Evolutionary conservation across 2,113 vertebrate genomes (phyloP), one percentile per base, ranked within the genome.

Genomic region (Gorsachius goisagi): DNA sequence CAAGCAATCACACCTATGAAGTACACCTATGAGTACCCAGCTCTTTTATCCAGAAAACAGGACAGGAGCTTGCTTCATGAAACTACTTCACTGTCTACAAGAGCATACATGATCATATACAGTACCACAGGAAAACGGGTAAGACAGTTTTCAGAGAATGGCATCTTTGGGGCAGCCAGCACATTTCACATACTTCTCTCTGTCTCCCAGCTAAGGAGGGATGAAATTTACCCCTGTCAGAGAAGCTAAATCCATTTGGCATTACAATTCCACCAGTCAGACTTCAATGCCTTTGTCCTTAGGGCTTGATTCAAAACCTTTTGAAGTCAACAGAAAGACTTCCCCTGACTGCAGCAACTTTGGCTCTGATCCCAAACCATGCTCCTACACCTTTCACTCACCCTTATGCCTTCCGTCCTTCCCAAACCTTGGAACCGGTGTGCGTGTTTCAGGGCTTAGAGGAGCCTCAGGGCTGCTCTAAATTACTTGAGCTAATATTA

Each of bases 231-330:
- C 69, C 69, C 76, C 76, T 80, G 60, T 62, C 75, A 90, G 73
- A 78, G 41, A 85, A 97, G 80, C 22, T 87, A 93, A 93, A 92
- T 91, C 77, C 90, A 93, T 81, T 83, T 92, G 53, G 50, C 75
- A 82, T 95, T 94, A 71, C 92, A 93, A 93, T 89, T 96, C 82
- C 88, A 45, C 60, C 77, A 92, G 86, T 73, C 83, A 95, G 80
- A 85, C 89, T 82, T 84, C 76, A 90, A 76, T 68, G 93, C 59
- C 83, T 85, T 91, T 44, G 0, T 95, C 91, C 86, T 96, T 66
- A 94, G 92, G 88, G 84, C 90, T 96, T 91, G 86, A 93, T 78
- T 93, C 80, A 91, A 96, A 97, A 69, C 53, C 87, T 90, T 95
- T 88, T 97, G 95, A 97, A 94, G 88, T 93, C 77, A 92, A 89